Percentiles rank a stretch among this genome's conserved stretches.
Conservation (phyloP, 2,888 invertebrate species). For the Drosophila affinis region DNA sequence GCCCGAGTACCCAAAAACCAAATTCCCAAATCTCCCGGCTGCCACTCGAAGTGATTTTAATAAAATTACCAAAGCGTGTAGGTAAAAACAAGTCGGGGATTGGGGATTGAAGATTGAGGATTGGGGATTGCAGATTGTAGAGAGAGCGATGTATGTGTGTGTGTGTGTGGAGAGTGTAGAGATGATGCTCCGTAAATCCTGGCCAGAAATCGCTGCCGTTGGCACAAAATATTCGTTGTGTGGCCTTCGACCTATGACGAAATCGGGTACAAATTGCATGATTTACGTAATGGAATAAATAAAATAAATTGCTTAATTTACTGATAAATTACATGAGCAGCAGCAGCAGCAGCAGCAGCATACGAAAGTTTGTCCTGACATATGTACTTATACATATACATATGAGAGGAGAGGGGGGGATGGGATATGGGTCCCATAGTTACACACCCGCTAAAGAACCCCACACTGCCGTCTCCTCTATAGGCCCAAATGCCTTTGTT, state of each 20-base stretch:
- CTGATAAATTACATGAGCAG: slow-evolving; percentile 80
- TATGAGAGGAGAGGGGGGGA: slow-evolving; percentile 15
- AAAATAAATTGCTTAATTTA: slow-evolving; percentile 83
- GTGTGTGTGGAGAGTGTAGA: slow-evolving; percentile 25
- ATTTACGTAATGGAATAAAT: slow-evolving; percentile 82
- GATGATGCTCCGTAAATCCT: slow-evolving; percentile 58
- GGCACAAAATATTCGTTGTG: slow-evolving; percentile 10
- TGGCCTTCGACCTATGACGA: slow-evolving; percentile 64
- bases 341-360: slow-evolving; percentile 51
- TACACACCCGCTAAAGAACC: not conserved
- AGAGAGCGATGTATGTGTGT: slow-evolving; percentile 36
- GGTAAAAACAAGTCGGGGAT: slow-evolving; percentile 66
- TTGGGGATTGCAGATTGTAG: not conserved
- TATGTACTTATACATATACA: too few species aligned
- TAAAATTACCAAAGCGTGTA: slow-evolving; percentile 76
- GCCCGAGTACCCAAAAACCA: slow-evolving; percentile 37
- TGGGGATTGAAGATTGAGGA: not conserved
- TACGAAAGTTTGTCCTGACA: slow-evolving; percentile 47
- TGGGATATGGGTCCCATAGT: slow-evolving; percentile 32
- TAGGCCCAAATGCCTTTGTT: slow-evolving; percentile 16
- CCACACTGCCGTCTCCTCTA: not conserved
- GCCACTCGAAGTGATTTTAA: slow-evolving; percentile 75
- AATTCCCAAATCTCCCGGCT: slow-evolving; percentile 28
- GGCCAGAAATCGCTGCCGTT: slow-evolving; percentile 74
- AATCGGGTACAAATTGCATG: slow-evolving; percentile 79